phyloP scores from a whole-genome alignment of 2,797 vertebrate genomes.

The Crypturellus tataupa region DNA sequence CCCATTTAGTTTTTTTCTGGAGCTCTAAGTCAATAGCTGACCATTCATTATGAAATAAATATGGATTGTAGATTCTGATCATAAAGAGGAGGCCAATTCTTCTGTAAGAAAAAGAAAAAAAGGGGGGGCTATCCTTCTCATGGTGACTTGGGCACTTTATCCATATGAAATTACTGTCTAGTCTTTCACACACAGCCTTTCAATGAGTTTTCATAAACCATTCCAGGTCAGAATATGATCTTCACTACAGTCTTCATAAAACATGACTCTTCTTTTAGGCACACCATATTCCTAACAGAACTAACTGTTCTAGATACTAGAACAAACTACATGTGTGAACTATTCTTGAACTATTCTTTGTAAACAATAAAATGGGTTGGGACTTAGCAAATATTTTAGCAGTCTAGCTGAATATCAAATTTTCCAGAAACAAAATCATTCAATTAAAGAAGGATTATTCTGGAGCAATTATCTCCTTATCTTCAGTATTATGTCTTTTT shows the following conservation, averaged over 20 bases:
- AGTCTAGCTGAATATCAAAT: constrained; percentile 31
- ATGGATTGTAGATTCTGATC: background rate
- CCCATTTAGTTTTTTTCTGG: background rate
- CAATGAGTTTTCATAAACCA: background rate
- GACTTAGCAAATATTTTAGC: constrained; percentile 50
- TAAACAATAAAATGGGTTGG: constrained; percentile 37
- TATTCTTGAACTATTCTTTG: constrained; percentile 25
- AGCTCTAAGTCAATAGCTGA: constrained; percentile 19
- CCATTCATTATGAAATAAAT: constrained; percentile 7
- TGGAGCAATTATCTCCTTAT: constrained; percentile 14
- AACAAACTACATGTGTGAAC: background rate
- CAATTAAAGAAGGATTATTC: constrained; percentile 9
- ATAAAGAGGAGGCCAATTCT: background rate
- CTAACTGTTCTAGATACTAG: background rate
- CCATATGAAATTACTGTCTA: background rate
- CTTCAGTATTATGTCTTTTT: background rate
- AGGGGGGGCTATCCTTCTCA: background rate
- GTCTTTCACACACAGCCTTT: background rate
- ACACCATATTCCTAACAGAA: constrained; percentile 31
- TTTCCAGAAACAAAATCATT: constrained; percentile 25
- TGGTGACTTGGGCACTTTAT: background rate
- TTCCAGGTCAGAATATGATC: background rate
- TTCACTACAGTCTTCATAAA: background rate
- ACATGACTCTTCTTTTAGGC: background rate
- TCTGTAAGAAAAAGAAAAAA: background rate